Conservation (phyloP, 2,888 invertebrate species). For the Caenorhabditis virilis region DNA sequence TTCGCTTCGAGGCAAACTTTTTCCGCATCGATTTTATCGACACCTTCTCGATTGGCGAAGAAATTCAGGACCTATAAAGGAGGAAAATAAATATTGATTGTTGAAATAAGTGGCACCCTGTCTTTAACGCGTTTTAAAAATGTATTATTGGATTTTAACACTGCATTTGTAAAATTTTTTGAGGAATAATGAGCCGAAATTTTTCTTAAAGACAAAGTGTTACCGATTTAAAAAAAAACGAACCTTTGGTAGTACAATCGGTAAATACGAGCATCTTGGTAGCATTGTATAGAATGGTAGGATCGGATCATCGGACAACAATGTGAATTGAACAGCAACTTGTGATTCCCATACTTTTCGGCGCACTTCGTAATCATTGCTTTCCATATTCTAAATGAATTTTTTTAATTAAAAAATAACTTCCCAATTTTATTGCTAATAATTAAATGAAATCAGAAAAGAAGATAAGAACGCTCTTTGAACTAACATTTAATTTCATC, state of each 20-base stretch:
- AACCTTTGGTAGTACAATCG: conserved; percentile 55
- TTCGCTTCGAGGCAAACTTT: conserved; percentile 59
- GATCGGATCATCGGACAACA: conserved; percentile 73
- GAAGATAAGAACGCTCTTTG: no score
- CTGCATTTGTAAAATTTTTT: neutral
- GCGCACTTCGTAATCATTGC: conserved; percentile 91
- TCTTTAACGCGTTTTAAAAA: no score
- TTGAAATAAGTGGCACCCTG: no score
- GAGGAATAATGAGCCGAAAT: no score
- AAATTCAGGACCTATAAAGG: conserved; percentile 24
- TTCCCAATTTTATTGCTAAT: no score
- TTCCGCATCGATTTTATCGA: conserved; percentile 35
- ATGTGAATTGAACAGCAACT: conserved; percentile 87
- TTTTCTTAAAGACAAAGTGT: no score
- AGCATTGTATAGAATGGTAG: conserved; percentile 61
- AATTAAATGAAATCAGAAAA: no score
- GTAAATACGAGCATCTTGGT: conserved; percentile 62
- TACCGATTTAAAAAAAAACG: conserved; percentile 5
- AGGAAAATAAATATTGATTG: no score
- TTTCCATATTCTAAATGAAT: no score
- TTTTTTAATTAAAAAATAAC: no score
- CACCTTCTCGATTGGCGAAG: conserved; percentile 34
- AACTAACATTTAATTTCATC: no score
- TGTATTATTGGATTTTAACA: neutral
- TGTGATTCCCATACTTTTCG: conserved; percentile 94